Base-by-base conservation (phyloP, 2,888 invertebrate species). In the Meiosimyza platycephala region DNA sequence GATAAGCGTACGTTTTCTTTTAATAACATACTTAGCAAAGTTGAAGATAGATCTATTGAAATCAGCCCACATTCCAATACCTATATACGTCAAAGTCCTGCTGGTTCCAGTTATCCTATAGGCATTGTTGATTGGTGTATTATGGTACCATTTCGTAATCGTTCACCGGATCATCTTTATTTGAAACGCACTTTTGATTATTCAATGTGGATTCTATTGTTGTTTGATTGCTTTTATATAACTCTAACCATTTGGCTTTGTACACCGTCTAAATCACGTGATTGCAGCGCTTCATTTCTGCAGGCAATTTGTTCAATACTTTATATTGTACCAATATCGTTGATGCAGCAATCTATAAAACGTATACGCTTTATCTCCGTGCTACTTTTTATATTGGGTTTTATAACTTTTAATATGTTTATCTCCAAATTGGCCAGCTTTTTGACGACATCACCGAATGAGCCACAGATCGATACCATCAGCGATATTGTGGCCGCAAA, bases 61-160 rank as follows among this genome's bases (percentile, higher is more conserved):
- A 81, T 83, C 0, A 68, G 82, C 9, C 76, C 84, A 4, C 82
- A 85, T 70, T 81, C 84, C 0, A 80, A 77, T 57, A 81, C 83
- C 0, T 79, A 79, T 40, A 28, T 75, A 4, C 71, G 75, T 9
- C 68, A 40, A 40, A 52, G 68, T 9, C 12, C 50, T 9, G 66
- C 78, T 3, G 79, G 59, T 60, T 72, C 74, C 2, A 83, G 85
- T 74, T 83, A 85, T 72, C 85, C 85, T 1, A 79, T 85, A 6
- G 80, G 80, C 50, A 81, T 84, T 11, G 83, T 80, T 68, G 85
- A 85, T 40, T 80, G 80, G 77, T 85, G 84, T 65, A 48, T 85
- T 4, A 83, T 85, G 81, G 81, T 85, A 18, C 85, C 85, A 1
- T 79, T 75, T 60, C 76, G 75, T 2, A 83, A 81, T 69, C 77